Evolutionary conservation across 2,888 invertebrate species (phyloP), one percentile per base, ranked within the genome.

Genomic region (Esperia sulphurella): DNA sequence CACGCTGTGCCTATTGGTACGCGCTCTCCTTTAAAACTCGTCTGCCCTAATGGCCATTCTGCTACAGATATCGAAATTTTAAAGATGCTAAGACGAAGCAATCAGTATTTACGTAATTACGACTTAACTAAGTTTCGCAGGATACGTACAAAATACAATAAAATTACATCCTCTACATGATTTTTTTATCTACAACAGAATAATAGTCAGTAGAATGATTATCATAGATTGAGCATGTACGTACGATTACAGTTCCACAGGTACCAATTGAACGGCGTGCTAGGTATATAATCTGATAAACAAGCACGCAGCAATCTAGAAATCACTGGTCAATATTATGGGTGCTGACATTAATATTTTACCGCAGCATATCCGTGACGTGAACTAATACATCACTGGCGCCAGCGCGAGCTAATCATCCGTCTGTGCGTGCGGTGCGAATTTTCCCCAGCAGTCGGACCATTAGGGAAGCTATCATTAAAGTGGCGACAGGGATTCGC

Each of bases 391-490:
- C 73, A 79, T 82, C 79, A 80, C 66, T 75, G 83, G 81, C 83
- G 83, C 83, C 84, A 77, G 63, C 65, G 63, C 64, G 62, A 68
- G 68, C 71, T 83, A 83, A 81, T 79, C 78, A 75, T 61, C 65
- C 64, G 81, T 80, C 82, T 82, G 81, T 75, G 82, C 75, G 78
- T 76, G 79, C 80, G 74, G 66, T 75, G 84, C 69, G 78, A 79
- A 83, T 85, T 87, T 85, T 77, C 83, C 79, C 75, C 72, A 65
- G 69, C 69, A 71, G 65, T 71, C 65, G 64, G 60, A 68, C 72
- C 75, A 79, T 83, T 79, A 79, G 79, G 83, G 82, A 84, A 85
- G 81, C 82, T 82, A 78, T 85, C 84, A 86, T 87, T 87, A 84
- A 68, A 66, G 59, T 65, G 80, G 82, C 83, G 83, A 84, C 85